These are phyloP conservation scores for Incurvaria masculella DNA, from an alignment of 2,888 invertebrate species.

Conservation along the genomic window DNA sequence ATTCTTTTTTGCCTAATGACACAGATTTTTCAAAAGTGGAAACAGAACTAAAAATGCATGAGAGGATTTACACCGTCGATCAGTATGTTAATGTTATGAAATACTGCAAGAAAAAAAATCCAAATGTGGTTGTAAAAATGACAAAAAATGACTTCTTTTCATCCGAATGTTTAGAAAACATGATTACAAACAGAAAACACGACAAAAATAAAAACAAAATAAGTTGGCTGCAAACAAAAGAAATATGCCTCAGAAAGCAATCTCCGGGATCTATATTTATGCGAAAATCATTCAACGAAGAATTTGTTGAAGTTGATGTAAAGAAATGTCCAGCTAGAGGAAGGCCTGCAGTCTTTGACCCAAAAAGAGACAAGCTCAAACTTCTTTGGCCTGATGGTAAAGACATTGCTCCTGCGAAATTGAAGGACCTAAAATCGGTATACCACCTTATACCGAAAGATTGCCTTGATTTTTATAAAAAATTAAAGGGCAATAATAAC, in stretches of 20 bases:
- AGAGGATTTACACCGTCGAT: conserved; percentile 10
- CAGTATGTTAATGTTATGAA: conserved; percentile 12
- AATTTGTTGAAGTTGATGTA: too few species aligned
- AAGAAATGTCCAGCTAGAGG: too few species aligned
- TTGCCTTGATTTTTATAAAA: conserved; percentile 10
- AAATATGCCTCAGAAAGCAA: conserved; percentile 9
- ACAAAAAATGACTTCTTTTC: conserved; percentile 7
- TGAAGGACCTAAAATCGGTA: conserved; percentile 12
- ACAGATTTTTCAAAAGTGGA: conserved; percentile 13
- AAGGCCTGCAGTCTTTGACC: too few species aligned
- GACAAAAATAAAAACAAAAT: conserved; percentile 7
- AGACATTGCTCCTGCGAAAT: conserved; percentile 14
- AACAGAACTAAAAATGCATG: conserved; percentile 9
- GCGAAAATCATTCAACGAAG: too few species aligned
- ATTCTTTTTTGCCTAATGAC: conserved; percentile 14
- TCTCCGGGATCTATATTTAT: too few species aligned
- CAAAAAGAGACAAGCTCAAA: conserved; percentile 7
- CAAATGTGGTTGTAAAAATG: conserved; percentile 6
- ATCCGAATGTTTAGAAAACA: conserved; percentile 5
- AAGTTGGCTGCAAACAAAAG: conserved; percentile 10
- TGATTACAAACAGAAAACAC: not conserved
- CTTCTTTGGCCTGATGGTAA: conserved; percentile 16
- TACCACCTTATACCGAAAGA: conserved; percentile 11
- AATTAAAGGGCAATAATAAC: conserved; percentile 3
- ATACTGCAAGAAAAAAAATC: conserved; percentile 9